These are phyloP conservation scores for Cordylochernes scorpioides DNA, from an alignment of 2,888 invertebrate species.

Conservation along the genomic window DNA sequence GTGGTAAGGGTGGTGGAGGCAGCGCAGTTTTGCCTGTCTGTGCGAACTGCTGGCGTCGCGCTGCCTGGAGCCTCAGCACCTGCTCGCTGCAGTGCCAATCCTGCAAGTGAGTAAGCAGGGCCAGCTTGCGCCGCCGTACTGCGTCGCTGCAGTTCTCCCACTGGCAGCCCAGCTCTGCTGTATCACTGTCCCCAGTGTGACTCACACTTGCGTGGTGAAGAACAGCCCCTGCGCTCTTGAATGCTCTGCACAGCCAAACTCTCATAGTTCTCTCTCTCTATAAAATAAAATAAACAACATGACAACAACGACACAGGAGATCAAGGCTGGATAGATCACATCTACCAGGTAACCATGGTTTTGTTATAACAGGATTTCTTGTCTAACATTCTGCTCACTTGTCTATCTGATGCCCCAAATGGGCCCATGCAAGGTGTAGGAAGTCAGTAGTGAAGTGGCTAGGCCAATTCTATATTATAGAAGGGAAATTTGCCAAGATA, in stretches of 20 bases:
- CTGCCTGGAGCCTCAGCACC: slow-evolving; percentile 35
- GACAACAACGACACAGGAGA: too few species aligned
- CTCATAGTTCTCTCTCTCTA: too few species aligned
- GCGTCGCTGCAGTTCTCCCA: slow-evolving; percentile 30
- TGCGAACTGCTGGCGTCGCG: slow-evolving; percentile 34
- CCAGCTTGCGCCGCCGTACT: slow-evolving; percentile 54
- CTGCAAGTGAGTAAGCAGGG: slow-evolving; percentile 79
- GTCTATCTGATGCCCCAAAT: too few species aligned
- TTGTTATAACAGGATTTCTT: too few species aligned
- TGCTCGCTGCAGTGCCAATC: slow-evolving; percentile 75
- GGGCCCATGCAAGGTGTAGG: too few species aligned
- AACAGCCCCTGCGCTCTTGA: slow-evolving; percentile 27
- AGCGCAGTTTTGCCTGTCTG: slow-evolving; percentile 28
- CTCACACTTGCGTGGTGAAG: slow-evolving; percentile 58
- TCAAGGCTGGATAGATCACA: too few species aligned
- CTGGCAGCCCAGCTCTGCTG: slow-evolving; percentile 12
- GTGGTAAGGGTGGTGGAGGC: slow-evolving; percentile 30
- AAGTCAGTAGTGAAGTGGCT: too few species aligned
- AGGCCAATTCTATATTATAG: too few species aligned
- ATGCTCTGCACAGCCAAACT: slow-evolving; percentile 21
- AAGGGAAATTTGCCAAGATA: too few species aligned
- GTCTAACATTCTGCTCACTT: too few species aligned
- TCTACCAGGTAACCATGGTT: too few species aligned
- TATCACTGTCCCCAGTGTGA: slow-evolving; percentile 31
- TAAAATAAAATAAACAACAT: too few species aligned